These are phyloP conservation scores for Eumaeus atala DNA, from an alignment of 1,140 invertebrate species.

Conservation along the genomic window DNA sequence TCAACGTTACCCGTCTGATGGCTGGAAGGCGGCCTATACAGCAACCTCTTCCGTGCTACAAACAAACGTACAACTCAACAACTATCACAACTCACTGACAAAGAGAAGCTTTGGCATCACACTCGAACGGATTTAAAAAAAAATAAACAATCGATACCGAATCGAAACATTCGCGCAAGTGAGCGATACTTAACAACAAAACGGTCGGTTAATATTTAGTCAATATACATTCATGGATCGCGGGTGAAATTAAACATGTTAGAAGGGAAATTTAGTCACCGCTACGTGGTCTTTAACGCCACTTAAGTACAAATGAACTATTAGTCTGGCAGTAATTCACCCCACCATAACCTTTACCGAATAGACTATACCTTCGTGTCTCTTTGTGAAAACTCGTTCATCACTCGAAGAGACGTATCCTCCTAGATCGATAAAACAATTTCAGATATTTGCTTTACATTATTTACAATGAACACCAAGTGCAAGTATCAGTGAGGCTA, in stretches of 20 bases:
- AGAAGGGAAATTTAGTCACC: conserved; percentile 4
- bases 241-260: neutral
- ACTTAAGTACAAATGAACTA: conserved; percentile 8
- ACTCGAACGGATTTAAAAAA: conserved; percentile 24
- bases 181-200: too few relatives aligned
- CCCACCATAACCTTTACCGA: conserved; percentile 16
- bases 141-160: too few relatives aligned
- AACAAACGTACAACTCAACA: conserved; percentile 61
- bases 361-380: conserved; percentile 56
- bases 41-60: conserved; percentile 56
- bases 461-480: conserved; percentile 46
- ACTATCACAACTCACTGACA: conserved; percentile 33
- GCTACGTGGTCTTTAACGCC: neutral
- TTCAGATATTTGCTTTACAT: conserved; percentile 50
- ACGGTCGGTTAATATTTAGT: conserved; percentile 1
- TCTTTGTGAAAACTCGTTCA: conserved; percentile 42
- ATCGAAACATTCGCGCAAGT: too few relatives aligned
- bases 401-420: conserved; percentile 32
- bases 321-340: conserved; percentile 32
- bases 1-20: conserved; percentile 68
- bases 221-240: neutral
- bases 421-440: conserved; percentile 49
- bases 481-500: conserved; percentile 23
- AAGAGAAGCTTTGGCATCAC: conserved; percentile 25
- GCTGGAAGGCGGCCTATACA: conserved; percentile 59